Percentiles rank a stretch among this genome's conserved stretches.
phyloP scores from a whole-genome alignment of 1,140 invertebrate species.

The Pseudoatta argentina region DNA sequence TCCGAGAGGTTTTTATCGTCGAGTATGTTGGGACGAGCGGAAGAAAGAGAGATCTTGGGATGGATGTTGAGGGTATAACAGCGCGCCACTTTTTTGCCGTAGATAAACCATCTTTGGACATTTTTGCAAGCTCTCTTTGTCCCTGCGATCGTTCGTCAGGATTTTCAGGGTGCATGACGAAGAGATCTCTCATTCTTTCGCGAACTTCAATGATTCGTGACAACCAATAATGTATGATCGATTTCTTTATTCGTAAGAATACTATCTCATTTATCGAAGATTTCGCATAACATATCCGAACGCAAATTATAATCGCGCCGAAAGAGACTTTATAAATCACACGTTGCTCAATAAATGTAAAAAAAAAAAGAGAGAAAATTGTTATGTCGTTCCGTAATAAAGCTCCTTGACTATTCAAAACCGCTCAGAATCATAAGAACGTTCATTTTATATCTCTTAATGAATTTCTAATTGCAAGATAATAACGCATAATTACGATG shows the following conservation, averaged over 20 bases:
- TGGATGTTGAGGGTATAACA: conserved; percentile 14
- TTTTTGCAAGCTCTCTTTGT: conserved; percentile 23
- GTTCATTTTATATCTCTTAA: conserved; percentile 30
- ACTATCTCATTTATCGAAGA: background rate
- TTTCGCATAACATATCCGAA: background rate
- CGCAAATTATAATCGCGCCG: background rate
- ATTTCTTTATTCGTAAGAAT: background rate
- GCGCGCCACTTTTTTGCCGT: conserved; percentile 24
- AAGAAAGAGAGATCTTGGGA: conserved; percentile 31
- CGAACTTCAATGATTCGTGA: conserved; percentile 30
- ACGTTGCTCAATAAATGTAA: background rate
- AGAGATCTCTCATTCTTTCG: conserved; percentile 22
- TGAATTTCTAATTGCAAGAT: conserved; percentile 67
- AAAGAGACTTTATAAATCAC: conserved; percentile 14
- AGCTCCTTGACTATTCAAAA: conserved; percentile 34
- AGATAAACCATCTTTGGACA: conserved; percentile 46
- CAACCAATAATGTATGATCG: background rate
- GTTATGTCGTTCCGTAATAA: background rate
- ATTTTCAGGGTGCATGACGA: conserved; percentile 6
- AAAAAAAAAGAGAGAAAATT: background rate
- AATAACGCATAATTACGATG: conserved; percentile 48
- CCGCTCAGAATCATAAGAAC: background rate
- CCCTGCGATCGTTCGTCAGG: conserved; percentile 43
- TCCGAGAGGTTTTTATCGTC: conserved; percentile 50
- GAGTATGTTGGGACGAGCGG: background rate